Conservation (phyloP, 2,888 invertebrate species). For the Macrophya alboannulata region DNA sequence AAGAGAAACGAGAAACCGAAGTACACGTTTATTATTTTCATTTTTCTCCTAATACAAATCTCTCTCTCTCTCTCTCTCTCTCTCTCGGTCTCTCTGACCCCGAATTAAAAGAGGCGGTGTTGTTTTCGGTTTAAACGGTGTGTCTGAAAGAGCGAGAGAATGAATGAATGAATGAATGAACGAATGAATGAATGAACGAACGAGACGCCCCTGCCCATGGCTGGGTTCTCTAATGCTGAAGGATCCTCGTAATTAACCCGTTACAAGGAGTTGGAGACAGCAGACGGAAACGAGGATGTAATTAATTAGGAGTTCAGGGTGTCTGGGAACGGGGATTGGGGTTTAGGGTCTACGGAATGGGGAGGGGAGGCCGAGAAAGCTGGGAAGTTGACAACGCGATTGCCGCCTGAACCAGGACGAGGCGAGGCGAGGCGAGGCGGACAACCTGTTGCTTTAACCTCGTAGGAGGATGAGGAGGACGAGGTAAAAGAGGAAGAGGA, state of each 20-base stretch:
- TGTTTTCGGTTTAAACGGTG: not conserved
- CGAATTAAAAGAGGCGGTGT: not conserved
- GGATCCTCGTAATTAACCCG: conserved; percentile 52
- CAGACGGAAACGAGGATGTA: conserved; percentile 68
- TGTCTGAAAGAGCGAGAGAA: too few relatives aligned
- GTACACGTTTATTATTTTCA: too few relatives aligned
- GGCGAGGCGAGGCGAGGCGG: conserved; percentile 57
- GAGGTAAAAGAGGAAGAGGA: conserved; percentile 57
- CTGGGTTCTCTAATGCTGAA: conserved; percentile 3
- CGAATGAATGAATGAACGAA: conserved; percentile 18
- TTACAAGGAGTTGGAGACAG: conserved; percentile 43
- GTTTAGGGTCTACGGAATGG: not conserved
- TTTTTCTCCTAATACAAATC: not conserved
- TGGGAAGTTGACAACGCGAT: conserved; percentile 42
- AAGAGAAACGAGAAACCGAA: not conserved
- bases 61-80: not conserved
- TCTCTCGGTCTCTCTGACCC: not conserved
- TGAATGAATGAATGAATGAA: not conserved
- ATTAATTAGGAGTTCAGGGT: conserved; percentile 72
- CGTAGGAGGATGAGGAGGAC: conserved; percentile 56
- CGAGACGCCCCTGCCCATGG: conserved; percentile 12
- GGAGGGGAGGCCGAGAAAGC: conserved; percentile 40
- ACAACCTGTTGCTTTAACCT: conserved; percentile 76
- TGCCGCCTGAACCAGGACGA: conserved; percentile 46
- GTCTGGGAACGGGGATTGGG: conserved; percentile 49